These are phyloP conservation scores for Esox masquinongy DNA, from an alignment of 2,797 vertebrate species.

Conservation along the genomic window DNA sequence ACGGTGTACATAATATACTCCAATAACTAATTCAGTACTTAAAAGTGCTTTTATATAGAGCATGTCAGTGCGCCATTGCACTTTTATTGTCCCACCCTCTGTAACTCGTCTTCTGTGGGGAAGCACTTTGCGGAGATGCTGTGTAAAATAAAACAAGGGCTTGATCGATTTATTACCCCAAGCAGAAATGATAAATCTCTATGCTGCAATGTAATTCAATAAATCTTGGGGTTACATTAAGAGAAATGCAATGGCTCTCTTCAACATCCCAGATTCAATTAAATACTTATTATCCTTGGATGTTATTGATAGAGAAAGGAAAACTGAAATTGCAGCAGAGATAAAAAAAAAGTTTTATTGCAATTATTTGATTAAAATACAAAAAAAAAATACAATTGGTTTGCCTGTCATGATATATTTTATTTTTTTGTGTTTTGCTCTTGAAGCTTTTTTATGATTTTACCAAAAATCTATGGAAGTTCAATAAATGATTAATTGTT, in stretches of 20 bases:
- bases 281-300: slow-evolving; percentile 61
- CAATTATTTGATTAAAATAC: background rate
- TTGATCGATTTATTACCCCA: slow-evolving; percentile 53
- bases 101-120: slow-evolving; percentile 32
- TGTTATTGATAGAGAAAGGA: slow-evolving; percentile 53
- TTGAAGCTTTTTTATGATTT: too few relatives aligned
- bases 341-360: background rate
- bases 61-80: slow-evolving; percentile 53
- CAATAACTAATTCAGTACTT: slow-evolving; percentile 57
- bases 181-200: slow-evolving; percentile 61
- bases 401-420: too few relatives aligned
- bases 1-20: slow-evolving; percentile 50
- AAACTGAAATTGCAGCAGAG: slow-evolving; percentile 46
- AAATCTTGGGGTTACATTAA: slow-evolving; percentile 61
- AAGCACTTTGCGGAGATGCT: slow-evolving; percentile 38
- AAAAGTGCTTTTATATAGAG: slow-evolving; percentile 55
- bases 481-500: too few relatives aligned
- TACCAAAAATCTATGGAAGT: too few relatives aligned
- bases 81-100: slow-evolving; percentile 49
- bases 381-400: too few relatives aligned
- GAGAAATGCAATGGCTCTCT: slow-evolving; percentile 49
- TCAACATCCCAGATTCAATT: slow-evolving; percentile 57
- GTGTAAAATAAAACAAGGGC: slow-evolving; percentile 41
- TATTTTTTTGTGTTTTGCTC: too few relatives aligned
- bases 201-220: slow-evolving; percentile 67